Evolutionary conservation across 2,113 vertebrate species (phyloP).

Genomic region (Corythornis madagascariensis): DNA sequence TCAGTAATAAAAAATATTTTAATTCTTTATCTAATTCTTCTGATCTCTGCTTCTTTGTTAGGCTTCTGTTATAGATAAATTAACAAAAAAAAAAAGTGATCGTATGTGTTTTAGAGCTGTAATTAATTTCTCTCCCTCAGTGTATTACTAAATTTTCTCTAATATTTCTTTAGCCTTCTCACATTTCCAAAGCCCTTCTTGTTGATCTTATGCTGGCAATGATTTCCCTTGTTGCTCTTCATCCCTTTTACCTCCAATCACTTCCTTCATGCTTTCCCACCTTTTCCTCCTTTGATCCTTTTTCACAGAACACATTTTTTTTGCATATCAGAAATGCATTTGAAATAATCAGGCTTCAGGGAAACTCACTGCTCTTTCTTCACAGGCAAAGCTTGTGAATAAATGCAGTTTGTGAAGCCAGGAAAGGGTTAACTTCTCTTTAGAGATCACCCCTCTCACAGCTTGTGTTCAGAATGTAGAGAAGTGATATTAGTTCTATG

Average conservation of each 20-base stretch:
- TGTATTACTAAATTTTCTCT: slow-evolving; percentile 1
- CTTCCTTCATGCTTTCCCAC: not conserved
- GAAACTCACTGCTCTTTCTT: not conserved
- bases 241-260: not conserved
- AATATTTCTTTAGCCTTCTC: not conserved
- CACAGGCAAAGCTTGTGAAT: not conserved
- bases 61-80: not conserved
- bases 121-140: slow-evolving; percentile 7
- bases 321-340: not conserved
- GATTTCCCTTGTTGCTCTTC: not conserved
- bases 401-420: not conserved
- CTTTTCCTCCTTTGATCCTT: not conserved
- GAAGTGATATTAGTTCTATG: not conserved
- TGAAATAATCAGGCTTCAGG: not conserved
- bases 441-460: not conserved
- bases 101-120: not conserved
- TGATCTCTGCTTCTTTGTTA: not conserved
- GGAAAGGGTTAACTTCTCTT: not conserved
- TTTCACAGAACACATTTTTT: not conserved
- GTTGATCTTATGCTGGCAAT: not conserved
- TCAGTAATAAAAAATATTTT: not conserved
- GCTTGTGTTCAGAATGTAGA: not conserved
- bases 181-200: not conserved
- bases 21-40: not conserved
- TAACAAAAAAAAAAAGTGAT: not conserved